A percentile compares a stretch with the other conserved stretches of the same genome.
Evolutionary conservation across 2,113 vertebrate genomes (phyloP).

Genomic region (Myxocyprinus asiaticus): DNA sequence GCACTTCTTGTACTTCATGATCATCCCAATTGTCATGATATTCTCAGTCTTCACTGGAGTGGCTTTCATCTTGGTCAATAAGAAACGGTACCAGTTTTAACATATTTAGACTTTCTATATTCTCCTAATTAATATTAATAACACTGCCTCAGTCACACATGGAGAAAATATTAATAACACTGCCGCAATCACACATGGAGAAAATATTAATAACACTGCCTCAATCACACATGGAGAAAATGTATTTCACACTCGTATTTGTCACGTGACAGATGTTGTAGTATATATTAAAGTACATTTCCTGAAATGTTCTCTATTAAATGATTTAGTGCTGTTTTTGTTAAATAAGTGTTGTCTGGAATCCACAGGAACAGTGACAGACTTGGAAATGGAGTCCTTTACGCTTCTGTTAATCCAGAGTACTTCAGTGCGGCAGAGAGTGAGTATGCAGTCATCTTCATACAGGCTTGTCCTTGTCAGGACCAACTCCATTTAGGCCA

Average conservation of each 20-base stretch:
- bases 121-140: background rate
- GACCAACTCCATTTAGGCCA: no score
- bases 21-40: constrained; percentile 79
- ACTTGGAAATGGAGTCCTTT: constrained; percentile 93
- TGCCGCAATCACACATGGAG: no score
- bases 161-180: no score
- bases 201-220: no score
- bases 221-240: no score
- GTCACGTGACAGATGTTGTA: no score
- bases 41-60: constrained; percentile 73
- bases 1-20: constrained; percentile 81
- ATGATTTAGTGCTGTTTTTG: background rate
- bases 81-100: constrained; percentile 78
- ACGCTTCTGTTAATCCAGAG: constrained; percentile 96
- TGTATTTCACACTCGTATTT: no score
- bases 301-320: no score
- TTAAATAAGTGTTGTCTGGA: constrained; percentile 17
- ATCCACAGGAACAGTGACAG: constrained; percentile 84
- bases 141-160: no score
- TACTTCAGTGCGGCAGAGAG: constrained; percentile 98
- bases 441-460: constrained; percentile 69
- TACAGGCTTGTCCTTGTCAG: no score
- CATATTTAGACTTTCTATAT: background rate
- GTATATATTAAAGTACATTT: no score
- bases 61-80: constrained; percentile 80